Evolutionary conservation across 2,888 invertebrate species (phyloP), one percentile per base, ranked within the genome.

Genomic region (Palloptera scutellata): DNA sequence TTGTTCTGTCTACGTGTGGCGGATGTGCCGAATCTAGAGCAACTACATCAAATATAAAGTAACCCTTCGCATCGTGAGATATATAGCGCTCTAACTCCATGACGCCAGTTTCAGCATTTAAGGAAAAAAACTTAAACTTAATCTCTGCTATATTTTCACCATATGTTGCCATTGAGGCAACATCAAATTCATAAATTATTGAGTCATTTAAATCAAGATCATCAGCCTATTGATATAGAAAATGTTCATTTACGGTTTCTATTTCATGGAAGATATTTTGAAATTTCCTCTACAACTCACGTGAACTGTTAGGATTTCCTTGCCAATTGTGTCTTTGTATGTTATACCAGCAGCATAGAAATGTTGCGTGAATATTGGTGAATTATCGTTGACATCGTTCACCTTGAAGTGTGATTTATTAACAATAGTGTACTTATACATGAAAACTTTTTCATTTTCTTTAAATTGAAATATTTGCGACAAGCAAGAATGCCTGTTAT

Each of bases 301-400:
- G 78, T 82, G 81, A 8, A 89, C 82, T 8, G 82, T 85, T 0
- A 88, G 76, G 17, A 89, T 80, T n/a, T 82, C 80, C 71, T 86
- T 87, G 68, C 84, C 85, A 51, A 86, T 82, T 10, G 76, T 75
- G 75, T 88, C 87, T 0, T 79, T 76, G 0, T 83, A 81, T 1
- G 88, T 86, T 42, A 89, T 87, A 17, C 88, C 89, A 3, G 87
- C 88, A 0, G 86, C 86, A 85, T 87, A 88, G 3, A 86, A 65
- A 0, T 60, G 61, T n/a, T 81, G 77, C 6, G 77, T 78, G 80
- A 90, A 91, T 53, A 79, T 76, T 0, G 91, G 91, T 55, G 74
- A 71, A 73, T 88, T 86, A 54, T 89, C 89, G 73, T 90, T 88
- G 0, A 88, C 86, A 80, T 90, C 90, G 43, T 87, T 80, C 0